phyloP scores from a whole-genome alignment of 2,888 invertebrate genomes.

The Sylvicola cinctus region DNA sequence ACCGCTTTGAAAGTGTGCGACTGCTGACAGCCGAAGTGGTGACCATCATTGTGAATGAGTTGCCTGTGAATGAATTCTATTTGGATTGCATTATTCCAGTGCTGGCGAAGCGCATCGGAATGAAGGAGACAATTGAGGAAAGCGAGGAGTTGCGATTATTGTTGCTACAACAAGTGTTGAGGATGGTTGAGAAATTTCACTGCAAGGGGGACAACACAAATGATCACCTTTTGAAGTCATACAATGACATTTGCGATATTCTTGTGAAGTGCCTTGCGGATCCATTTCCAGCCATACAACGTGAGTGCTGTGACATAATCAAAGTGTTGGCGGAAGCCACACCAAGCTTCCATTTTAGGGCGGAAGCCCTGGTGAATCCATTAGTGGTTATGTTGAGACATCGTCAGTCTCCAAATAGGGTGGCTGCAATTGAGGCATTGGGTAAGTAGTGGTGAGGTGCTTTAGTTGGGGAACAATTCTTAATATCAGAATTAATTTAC shows the following conservation, averaged over 20 bases:
- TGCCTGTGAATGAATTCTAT: constrained; percentile 49
- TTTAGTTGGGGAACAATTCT: constrained; percentile 12
- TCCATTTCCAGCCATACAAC: constrained; percentile 61
- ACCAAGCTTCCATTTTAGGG: constrained; percentile 50
- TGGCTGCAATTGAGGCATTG: constrained; percentile 50
- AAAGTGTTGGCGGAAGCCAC: constrained; percentile 40
- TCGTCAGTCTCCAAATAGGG: constrained; percentile 63
- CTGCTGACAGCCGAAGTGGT: constrained; percentile 15
- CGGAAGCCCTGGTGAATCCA: constrained; percentile 52
- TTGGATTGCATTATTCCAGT: constrained; percentile 56
- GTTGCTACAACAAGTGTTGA: constrained; percentile 40
- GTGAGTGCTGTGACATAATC: constrained; percentile 52
- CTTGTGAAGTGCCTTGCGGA: constrained; percentile 51
- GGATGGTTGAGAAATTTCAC: constrained; percentile 42
- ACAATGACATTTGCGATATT: constrained; percentile 45
- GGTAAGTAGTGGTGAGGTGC: constrained; percentile 23
- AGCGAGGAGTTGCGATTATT: constrained; percentile 65
- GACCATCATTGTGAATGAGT: constrained; percentile 16
- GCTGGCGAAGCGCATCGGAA: constrained; percentile 54
- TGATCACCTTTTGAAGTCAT: constrained; percentile 12
- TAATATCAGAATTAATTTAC: constrained; percentile 4
- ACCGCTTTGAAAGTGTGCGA: constrained; percentile 21
- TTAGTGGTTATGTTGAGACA: constrained; percentile 52
- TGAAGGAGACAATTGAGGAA: constrained; percentile 43
- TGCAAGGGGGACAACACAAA: constrained; percentile 31